A percentile compares a stretch with the other conserved stretches of the same genome.
Conservation (phyloP, 2,113 vertebrate genomes). For the Actenoides hombroni region DNA sequence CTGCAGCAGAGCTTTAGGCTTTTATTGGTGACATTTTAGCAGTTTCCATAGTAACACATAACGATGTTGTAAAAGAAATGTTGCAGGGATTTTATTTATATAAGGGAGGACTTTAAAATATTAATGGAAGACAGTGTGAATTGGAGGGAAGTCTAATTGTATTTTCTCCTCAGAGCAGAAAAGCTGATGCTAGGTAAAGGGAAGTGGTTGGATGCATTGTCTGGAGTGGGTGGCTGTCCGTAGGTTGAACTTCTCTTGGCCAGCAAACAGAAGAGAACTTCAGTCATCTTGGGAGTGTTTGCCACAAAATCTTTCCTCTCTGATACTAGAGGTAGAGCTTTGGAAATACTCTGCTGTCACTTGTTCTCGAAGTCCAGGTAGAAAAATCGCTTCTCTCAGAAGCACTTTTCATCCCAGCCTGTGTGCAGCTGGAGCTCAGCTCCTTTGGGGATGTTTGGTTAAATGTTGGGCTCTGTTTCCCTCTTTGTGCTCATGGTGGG, state of each 20-base stretch:
- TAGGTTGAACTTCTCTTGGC: neutral
- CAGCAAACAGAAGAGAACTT: neutral
- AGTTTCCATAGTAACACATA: slow-evolving; percentile 52
- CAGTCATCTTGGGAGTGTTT: neutral
- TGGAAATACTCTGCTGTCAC: neutral
- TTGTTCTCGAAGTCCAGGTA: neutral
- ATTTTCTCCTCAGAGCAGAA: neutral
- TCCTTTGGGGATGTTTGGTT: neutral
- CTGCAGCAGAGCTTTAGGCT: neutral
- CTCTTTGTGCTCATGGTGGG: rapidly evolving
- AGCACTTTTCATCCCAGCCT: neutral
- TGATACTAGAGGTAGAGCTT: neutral
- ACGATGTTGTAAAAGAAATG: neutral
- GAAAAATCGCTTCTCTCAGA: neutral
- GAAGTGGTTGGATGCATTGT: neutral
- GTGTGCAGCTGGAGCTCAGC: rapidly evolving
- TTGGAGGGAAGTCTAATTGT: neutral
- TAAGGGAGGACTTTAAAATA: slow-evolving; percentile 27
- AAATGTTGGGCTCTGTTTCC: neutral
- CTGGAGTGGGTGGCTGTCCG: rapidly evolving
- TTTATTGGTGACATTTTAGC: slow-evolving; percentile 27
- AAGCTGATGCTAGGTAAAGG: neutral
- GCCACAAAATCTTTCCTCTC: neutral
- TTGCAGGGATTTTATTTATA: slow-evolving; percentile 32
- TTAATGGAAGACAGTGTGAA: neutral